phyloP scores from a whole-genome alignment of 2,113 vertebrate species.

The Cyprinus carpio region DNA sequence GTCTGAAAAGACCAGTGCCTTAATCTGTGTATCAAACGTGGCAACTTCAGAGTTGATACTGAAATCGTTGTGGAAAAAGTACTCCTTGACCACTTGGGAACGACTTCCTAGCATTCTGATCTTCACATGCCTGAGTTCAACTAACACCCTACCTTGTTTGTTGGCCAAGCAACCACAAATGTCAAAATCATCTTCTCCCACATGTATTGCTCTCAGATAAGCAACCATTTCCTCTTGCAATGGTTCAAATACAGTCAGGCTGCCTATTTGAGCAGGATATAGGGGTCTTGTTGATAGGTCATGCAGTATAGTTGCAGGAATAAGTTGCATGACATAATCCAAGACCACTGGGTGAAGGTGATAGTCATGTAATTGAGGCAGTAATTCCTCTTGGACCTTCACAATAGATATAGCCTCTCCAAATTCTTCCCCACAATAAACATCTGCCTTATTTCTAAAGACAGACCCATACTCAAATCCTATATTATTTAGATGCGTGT shows the following conservation, averaged over 20 bases:
- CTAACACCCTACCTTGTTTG: conserved; percentile 75
- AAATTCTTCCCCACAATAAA: conserved; percentile 77
- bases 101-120: conserved; percentile 71
- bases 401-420: conserved; percentile 76
- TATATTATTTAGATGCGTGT: conserved; percentile 70
- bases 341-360: conserved; percentile 83
- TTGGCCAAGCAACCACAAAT: conserved; percentile 83
- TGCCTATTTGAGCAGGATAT: conserved; percentile 80
- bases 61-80: conserved; percentile 80
- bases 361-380: conserved; percentile 75
- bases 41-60: conserved; percentile 54
- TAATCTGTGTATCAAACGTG: conserved; percentile 55
- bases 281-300: conserved; percentile 66
- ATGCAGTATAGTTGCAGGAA: conserved; percentile 60
- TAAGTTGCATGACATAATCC: conserved; percentile 82
- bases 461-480: conserved; percentile 81
- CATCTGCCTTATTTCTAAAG: conserved; percentile 76
- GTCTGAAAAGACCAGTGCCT: conserved; percentile 80
- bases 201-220: conserved; percentile 75
- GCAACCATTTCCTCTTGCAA: conserved; percentile 83
- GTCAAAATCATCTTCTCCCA: conserved; percentile 70
- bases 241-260: conserved; percentile 73
- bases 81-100: conserved; percentile 72
- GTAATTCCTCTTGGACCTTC: conserved; percentile 69
- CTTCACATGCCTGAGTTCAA: conserved; percentile 75